Conservation (phyloP, 2,797 vertebrate genomes). For the Sandelia bainsii region DNA sequence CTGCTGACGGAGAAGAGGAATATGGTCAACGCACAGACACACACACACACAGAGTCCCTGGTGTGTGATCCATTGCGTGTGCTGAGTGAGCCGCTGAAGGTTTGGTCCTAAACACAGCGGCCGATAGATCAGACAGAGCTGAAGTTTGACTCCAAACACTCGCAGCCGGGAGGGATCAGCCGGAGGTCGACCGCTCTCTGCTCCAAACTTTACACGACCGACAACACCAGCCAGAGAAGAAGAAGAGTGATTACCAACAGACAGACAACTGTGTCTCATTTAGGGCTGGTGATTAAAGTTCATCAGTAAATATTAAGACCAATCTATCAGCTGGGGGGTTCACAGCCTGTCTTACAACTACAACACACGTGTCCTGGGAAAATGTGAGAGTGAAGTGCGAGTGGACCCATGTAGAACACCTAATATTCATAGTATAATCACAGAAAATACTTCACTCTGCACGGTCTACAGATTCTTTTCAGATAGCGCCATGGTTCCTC, state of each 20-base stretch:
- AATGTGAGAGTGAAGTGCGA: not conserved
- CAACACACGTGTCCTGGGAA: slow-evolving; percentile 25
- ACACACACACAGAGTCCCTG: slow-evolving; percentile 34
- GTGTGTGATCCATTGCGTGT: slow-evolving; percentile 59
- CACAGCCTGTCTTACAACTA: not conserved
- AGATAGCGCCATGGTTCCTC: no score
- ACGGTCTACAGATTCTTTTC: no score
- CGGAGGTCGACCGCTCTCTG: slow-evolving; percentile 45
- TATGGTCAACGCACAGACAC: slow-evolving; percentile 58
- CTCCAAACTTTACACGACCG: not conserved
- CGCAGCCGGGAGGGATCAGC: slow-evolving; percentile 54
- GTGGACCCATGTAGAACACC: not conserved
- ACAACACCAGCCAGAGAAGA: slow-evolving; percentile 4
- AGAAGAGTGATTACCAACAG: slow-evolving; percentile 28
- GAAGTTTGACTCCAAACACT: slow-evolving; percentile 73
- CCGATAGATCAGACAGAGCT: slow-evolving; percentile 66
- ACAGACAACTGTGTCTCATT: slow-evolving; percentile 36
- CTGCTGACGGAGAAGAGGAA: slow-evolving; percentile 79
- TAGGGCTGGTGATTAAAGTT: slow-evolving; percentile 45
- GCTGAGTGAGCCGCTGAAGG: slow-evolving; percentile 52
- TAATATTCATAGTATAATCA: no score
- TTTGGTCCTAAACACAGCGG: slow-evolving; percentile 57
- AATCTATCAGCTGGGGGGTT: slow-evolving; percentile 39
- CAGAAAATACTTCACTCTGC: not conserved
- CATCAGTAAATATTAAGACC: slow-evolving; percentile 59